Percentiles rank a stretch among this genome's conserved stretches.
phyloP scores from a whole-genome alignment of 2,888 invertebrate species.

The Quadroppia sp. region DNA sequence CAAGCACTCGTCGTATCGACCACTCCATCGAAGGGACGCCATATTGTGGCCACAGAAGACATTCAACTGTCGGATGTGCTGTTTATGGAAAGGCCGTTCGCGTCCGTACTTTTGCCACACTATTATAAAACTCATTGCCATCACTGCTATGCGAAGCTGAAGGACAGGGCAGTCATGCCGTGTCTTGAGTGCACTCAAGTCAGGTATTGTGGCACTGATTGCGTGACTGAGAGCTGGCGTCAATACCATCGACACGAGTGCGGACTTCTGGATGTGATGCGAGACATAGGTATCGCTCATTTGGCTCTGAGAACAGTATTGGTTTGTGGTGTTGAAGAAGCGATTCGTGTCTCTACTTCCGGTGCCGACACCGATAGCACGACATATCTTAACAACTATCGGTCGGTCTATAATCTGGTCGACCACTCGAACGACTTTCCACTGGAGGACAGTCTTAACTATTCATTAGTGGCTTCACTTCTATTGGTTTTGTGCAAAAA shows the following conservation, averaged over 20 bases:
- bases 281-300: slow-evolving; percentile 71
- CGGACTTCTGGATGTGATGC: slow-evolving; percentile 53
- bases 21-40: neutral
- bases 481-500: slow-evolving; percentile 44
- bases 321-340: slow-evolving; percentile 13
- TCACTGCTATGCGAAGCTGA: slow-evolving; percentile 61
- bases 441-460: slow-evolving; percentile 63
- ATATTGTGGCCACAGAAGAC: slow-evolving; percentile 55
- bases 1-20: neutral
- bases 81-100: slow-evolving; percentile 74
- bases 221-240: slow-evolving; percentile 51
- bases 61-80: slow-evolving; percentile 67
- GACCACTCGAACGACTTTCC: slow-evolving; percentile 67
- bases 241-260: slow-evolving; percentile 53
- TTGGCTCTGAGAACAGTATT: slow-evolving; percentile 55
- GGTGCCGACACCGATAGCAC: neutral
- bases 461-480: slow-evolving; percentile 57
- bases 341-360: neutral
- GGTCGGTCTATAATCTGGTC: slow-evolving; percentile 65
- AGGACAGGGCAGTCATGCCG: neutral
- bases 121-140: slow-evolving; percentile 63
- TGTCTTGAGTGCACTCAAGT: slow-evolving; percentile 50
- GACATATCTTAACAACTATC: slow-evolving; percentile 52
- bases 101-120: slow-evolving; percentile 65
- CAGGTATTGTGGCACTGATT: slow-evolving; percentile 52